Evolutionary conservation across 2,888 invertebrate genomes (phyloP), one percentile per base, ranked within the genome.

Genomic region (Cerastis rubricosa): DNA sequence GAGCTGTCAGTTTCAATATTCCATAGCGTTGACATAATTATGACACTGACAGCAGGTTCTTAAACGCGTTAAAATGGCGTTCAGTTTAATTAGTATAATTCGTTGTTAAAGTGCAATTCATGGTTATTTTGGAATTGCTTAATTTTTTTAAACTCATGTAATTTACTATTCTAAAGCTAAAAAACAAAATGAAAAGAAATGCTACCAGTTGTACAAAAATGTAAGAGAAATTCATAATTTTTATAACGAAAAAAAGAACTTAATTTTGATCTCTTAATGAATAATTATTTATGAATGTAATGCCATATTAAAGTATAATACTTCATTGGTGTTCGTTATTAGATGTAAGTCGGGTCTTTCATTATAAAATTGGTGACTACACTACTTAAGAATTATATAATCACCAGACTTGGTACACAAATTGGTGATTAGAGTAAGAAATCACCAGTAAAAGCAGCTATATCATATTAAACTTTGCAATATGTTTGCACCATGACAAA

Each of bases 231-330:
- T 82, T 85, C 84, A 81, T 87, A 87, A 85, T 87, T 85, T 87
- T 85, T 87, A 86, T 78, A 84, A 86, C 78, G 78, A 86, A 86
- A 88, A n/a, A 88, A 89, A 87, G 84, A 88, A 88, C 88, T 88
- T 88, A 89, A 86, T 94, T 94, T 96, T 96, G 96, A 96, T 96
- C 96, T 96, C 96, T 94, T 96, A 93, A 94, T 92, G 90, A 90
- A 91, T 95, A 95, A 96, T 94, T 93, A 95, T 95, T 95, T 95
- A 96, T 95, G 91, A 95, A 94, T 93, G 84, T 92, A 95, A 96
- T 95, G 96, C 96, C 96, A 96, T 96, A 96, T 96, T 96, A 96
- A 94, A 94, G 94, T 96, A 91, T 93, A 94, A 94, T 91, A 91
- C 91, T 92, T 89, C 89, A 89, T 92, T 93, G 92, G 92, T 94